phyloP scores from a whole-genome alignment of 1,140 invertebrate species.

The Choristoneura fumiferana region DNA sequence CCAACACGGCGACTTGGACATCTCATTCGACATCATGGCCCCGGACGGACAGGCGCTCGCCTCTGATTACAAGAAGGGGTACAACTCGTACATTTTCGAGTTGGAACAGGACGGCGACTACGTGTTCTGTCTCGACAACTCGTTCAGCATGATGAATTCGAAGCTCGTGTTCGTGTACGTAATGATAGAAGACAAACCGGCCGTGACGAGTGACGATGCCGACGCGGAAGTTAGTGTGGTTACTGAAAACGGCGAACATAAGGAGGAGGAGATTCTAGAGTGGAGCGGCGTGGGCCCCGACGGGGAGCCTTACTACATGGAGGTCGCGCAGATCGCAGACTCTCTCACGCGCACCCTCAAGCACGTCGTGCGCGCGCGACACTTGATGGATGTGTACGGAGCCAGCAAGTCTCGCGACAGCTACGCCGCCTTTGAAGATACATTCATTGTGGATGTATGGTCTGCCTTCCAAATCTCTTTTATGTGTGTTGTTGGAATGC shows the following conservation, averaged over 20 bases:
- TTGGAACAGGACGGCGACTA: conserved; percentile 82
- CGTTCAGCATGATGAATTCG: conserved; percentile 85
- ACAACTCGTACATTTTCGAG: conserved; percentile 79
- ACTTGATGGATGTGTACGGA: conserved; percentile 55
- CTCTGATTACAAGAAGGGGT: conserved; percentile 84
- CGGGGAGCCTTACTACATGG: conserved; percentile 50
- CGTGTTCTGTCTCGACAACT: conserved; percentile 90
- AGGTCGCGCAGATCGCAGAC: conserved; percentile 45
- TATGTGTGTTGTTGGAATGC: conserved; percentile 55
- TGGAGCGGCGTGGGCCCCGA: conserved; percentile 48
- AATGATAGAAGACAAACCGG: conserved; percentile 79
- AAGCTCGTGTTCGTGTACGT: conserved; percentile 91
- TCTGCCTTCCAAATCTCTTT: conserved; percentile 59
- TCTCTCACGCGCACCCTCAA: conserved; percentile 45
- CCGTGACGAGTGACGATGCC: conserved; percentile 1
- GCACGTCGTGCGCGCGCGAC: conserved; percentile 52
- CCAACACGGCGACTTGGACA: conserved; percentile 87
- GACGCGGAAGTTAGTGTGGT: conserved; percentile 29
- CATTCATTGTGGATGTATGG: conserved; percentile 69
- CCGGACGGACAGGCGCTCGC: conserved; percentile 81
- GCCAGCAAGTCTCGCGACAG: conserved; percentile 56
- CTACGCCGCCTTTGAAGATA: conserved; percentile 61
- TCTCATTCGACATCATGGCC: conserved; percentile 83
- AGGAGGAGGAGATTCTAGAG: conserved; percentile 51
- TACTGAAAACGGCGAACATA: conserved; percentile 31